Base-by-base conservation (phyloP, 2,113 vertebrate species). In the Aplodontia rufa region DNA sequence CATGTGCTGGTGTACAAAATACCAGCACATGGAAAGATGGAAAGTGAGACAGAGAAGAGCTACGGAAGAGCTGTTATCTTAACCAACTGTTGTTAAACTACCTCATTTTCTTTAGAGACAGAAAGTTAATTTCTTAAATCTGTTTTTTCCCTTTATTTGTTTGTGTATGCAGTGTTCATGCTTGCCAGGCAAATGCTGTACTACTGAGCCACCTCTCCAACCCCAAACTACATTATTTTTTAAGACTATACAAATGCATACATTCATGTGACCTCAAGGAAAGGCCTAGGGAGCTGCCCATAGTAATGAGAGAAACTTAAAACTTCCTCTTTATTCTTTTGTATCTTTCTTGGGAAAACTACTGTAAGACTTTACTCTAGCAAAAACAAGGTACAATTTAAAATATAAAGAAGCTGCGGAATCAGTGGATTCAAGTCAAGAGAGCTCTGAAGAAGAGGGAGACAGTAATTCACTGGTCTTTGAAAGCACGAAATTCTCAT, bases 1-100 rank as follows among this genome's bases (percentile, higher is more conserved):
- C 71, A 20, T 0, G 1, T 1, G 4, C 24, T 3, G 5, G 8
- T 47, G 35, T 6, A 8, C 37, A 14, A 16, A 17, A 3, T 3
- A 53, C 19, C 1, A 1, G 8, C 17, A 45, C 32, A 40, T 9
- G n/a, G 42, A 22, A 40, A 47, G 10, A 20, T 13, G 35, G 47
- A 14, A 30, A 14, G 8, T 30, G 12, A 7, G 13, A 42, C 10
- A 66, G 10, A 35, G 6, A 28, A 1, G 9, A 74, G 12, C 13
- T 3, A 12, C 6, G 20, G 51, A 53, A 75, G 35, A 88, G 42
- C 12, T 2, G 4, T 10, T 58, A 10, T 32, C 82, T 37, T 78
- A 26, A 75, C 28, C 28, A 64, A 30, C 9, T 68, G 60, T 13
- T 83, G 32, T 30, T 72, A 71, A 82, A n/a, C 16, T 28, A 11